A percentile compares a stretch with the other conserved stretches of the same genome.
Conservation (phyloP, 2,113 vertebrate genomes). For the Phrynocephalus versicolor region DNA sequence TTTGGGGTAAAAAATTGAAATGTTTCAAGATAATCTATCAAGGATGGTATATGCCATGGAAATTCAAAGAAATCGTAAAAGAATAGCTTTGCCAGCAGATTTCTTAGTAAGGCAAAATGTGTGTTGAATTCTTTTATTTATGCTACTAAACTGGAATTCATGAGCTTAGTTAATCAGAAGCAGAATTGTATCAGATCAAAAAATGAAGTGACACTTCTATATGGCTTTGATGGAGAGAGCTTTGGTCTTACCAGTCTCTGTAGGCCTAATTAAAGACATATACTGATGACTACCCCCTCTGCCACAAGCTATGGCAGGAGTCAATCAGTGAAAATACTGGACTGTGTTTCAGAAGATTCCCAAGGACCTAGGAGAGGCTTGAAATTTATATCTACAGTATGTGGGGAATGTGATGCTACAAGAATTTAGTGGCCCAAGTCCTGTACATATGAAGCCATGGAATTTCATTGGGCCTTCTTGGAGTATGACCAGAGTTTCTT, state of each 20-base stretch:
- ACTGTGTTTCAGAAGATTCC: constrained; percentile 22
- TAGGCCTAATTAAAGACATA: background rate
- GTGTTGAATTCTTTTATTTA: background rate
- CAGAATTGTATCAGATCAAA: background rate
- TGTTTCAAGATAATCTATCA: background rate
- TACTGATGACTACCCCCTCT: too few species aligned
- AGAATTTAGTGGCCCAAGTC: background rate
- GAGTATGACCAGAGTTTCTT: background rate
- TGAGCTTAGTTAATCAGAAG: background rate
- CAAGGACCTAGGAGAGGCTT: background rate
- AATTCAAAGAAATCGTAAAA: background rate
- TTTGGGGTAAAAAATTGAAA: background rate
- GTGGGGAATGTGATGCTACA: background rate
- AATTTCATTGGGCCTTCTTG: background rate
- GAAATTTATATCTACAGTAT: background rate
- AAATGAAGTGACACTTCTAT: background rate
- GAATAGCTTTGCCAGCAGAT: background rate
- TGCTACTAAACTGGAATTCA: too few species aligned
- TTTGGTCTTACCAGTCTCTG: background rate
- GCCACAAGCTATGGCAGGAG: fast-evolving
- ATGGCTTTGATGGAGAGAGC: background rate
- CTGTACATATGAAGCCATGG: background rate
- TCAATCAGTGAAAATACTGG: background rate
- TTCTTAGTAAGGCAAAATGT: background rate
- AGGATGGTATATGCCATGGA: background rate